Evolutionary conservation across 1,140 invertebrate genomes (phyloP).

Genomic region (Temnothorax curvispinosus): DNA sequence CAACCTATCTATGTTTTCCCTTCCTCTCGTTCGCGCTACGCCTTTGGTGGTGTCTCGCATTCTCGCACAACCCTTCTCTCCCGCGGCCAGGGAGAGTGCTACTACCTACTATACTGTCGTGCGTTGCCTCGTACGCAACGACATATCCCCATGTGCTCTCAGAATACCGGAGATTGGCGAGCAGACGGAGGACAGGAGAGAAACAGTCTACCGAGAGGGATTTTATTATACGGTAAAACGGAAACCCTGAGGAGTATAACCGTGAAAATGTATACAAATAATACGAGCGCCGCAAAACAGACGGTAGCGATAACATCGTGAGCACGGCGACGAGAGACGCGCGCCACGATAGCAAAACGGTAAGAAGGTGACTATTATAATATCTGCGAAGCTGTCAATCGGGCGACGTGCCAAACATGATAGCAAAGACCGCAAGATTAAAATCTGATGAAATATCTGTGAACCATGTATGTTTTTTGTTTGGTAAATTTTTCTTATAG

Average conservation of each 20-base stretch:
- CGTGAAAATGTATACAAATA: conserved; percentile 70
- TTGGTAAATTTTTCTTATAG: neutral
- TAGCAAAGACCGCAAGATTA: neutral
- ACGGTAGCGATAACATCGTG: conserved; percentile 66
- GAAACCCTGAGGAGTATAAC: conserved; percentile 61
- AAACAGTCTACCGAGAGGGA: conserved; percentile 59
- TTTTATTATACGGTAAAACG: conserved; percentile 70
- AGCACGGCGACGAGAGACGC: conserved; percentile 49
- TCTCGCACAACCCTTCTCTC: neutral
- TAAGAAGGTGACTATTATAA: neutral
- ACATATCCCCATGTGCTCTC: conserved; percentile 39
- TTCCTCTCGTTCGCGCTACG: conserved; percentile 4
- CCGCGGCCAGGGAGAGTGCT: neutral
- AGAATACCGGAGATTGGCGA: conserved; percentile 18
- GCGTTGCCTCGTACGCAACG: conserved; percentile 55
- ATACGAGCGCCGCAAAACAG: conserved; percentile 64
- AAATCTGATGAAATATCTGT: neutral
- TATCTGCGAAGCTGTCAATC: conserved; percentile 34
- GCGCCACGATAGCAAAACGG: neutral
- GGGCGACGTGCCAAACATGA: neutral
- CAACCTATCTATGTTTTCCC: conserved; percentile 64
- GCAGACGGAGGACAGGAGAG: conserved; percentile 6
- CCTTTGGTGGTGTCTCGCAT: neutral
- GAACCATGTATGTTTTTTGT: neutral
- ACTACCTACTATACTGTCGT: conserved; percentile 4